These are phyloP conservation scores for Pantelozetes paolii DNA, from an alignment of 2,888 invertebrate species.

Conservation along the genomic window DNA sequence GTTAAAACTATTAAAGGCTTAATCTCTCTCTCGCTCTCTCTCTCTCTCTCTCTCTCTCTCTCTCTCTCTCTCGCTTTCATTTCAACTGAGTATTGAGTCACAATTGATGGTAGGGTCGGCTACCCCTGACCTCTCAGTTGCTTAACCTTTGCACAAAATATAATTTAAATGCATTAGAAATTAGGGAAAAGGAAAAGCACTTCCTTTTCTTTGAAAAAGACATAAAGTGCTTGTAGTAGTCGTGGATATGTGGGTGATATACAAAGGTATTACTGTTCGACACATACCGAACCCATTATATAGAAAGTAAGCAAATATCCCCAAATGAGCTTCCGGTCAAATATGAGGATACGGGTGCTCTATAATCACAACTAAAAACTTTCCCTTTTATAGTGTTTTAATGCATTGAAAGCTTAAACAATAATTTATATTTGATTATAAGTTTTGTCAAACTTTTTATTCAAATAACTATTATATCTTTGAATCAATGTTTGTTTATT, in stretches of 20 bases:
- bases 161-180: slow-evolving; percentile 18
- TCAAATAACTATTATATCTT: background rate
- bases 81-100: too few relatives aligned
- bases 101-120: too few relatives aligned
- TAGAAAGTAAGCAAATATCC: slow-evolving; percentile 21
- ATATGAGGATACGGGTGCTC: background rate
- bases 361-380: background rate
- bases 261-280: too few relatives aligned
- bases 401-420: background rate
- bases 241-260: slow-evolving; percentile 22
- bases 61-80: too few relatives aligned
- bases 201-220: slow-evolving; percentile 28
- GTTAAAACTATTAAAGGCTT: slow-evolving; percentile 4
- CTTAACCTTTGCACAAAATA: slow-evolving; percentile 14
- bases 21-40: background rate
- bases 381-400: slow-evolving; percentile 1
- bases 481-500: background rate
- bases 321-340: slow-evolving; percentile 28
- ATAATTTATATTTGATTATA: slow-evolving; percentile 32
- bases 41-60: too few relatives aligned
- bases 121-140: slow-evolving; percentile 15
- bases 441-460: slow-evolving; percentile 11
- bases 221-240: background rate
- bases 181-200: slow-evolving; percentile 26
- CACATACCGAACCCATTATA: background rate